Base-by-base conservation (phyloP, 2,113 vertebrate genomes). In the Callithrix jacchus region DNA sequence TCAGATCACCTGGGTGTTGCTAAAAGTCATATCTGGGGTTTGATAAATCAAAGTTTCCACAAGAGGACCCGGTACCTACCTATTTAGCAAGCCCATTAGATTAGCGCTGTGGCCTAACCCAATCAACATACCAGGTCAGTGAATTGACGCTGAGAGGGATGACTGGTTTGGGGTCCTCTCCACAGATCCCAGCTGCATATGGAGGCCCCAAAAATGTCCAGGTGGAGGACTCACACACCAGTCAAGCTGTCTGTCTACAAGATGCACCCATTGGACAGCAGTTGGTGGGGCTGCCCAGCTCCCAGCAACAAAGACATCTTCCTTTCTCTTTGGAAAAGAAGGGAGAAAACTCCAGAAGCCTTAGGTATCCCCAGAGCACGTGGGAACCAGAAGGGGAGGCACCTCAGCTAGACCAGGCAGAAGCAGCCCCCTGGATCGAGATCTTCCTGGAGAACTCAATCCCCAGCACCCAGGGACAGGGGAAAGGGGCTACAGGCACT, bases 321-420 rank as follows among this genome's bases (percentile, higher is more conserved):
- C 35, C 76, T 30, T 18, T n/a, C 52, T 6, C 45, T 87, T 25
- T 64, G 66, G 96, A 93, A 97, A 92, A 93, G 87, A 97, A 93
- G 49, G 83, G 5, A 30, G 81, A 85, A 64, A 86, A 93, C 42
- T 81, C 73, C n/a, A 35, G 73, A 32, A 89, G 32, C 56, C 71
- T 49, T 0, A 1, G 47, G 42, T 23, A 1, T 20, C 30, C 66
- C 30, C 76, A 37, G 17, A 37, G 52, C 47, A 68, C 5, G 8
- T 42, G 89, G 96, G 74, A 91, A 80, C 13, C 74, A 70, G n/a
- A 68, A 3, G 8, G 25, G 37, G 42, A 92, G 1, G 70, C 23
- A 2, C 40, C 45, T 58, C 87, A 49, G 64, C 89, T 45, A 74
- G 90, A 89, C 84, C 89, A 87, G 42, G 83, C 92, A 35, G 89